Evolutionary conservation across 1,140 invertebrate species (phyloP).

Genomic region (Pseudoatta argentina): DNA sequence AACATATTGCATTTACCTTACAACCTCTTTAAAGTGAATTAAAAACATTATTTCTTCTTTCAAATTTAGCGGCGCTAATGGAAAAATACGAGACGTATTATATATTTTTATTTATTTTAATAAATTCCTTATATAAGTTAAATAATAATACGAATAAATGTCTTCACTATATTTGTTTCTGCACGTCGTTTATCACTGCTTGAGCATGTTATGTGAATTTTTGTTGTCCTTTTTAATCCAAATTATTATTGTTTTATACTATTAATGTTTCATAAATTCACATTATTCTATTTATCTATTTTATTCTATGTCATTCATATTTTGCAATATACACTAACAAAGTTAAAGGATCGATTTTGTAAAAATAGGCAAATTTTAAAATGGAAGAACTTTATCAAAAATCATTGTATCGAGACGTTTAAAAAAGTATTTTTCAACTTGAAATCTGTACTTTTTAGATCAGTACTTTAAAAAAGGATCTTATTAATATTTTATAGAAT

Average conservation of each 20-base stretch:
- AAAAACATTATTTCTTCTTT: conserved; percentile 16
- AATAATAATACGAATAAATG: conserved; percentile 53
- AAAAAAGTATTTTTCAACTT: too few species aligned
- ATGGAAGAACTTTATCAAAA: too few species aligned
- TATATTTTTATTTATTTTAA: not conserved
- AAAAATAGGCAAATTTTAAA: too few species aligned
- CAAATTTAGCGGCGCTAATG: conserved; percentile 23
- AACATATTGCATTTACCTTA: too few species aligned
- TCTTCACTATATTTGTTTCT: conserved; percentile 68
- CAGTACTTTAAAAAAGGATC: too few species aligned
- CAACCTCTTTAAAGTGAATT: not conserved
- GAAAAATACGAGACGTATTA: conserved; percentile 17
- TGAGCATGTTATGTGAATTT: conserved; percentile 71
- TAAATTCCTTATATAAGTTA: conserved; percentile 34
- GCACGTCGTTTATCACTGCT: conserved; percentile 73
- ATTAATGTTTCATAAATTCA: conserved; percentile 14
- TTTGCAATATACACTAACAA: not conserved
- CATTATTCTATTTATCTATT: not conserved
- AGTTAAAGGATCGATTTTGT: not conserved
- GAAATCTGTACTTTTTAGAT: too few species aligned
- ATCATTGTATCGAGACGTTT: too few species aligned
- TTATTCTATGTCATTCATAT: not conserved
- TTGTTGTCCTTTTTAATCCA: conserved; percentile 62
- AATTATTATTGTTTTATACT: conserved; percentile 27
- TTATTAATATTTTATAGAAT: too few species aligned